These are phyloP conservation scores for Craniophora ligustri DNA, from an alignment of 2,888 invertebrate genomes.

Conservation along the genomic window DNA sequence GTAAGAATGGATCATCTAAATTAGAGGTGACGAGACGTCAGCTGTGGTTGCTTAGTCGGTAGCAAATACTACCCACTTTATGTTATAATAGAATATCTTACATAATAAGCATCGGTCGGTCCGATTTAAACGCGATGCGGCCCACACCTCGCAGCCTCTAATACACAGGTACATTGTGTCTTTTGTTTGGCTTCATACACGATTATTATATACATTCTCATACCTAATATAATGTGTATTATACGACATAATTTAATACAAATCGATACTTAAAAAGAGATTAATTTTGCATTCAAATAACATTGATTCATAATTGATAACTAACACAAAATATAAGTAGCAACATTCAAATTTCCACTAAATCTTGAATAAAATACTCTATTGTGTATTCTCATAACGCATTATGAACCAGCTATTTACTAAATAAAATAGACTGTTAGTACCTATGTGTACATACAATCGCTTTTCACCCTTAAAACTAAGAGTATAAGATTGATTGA, in stretches of 20 bases:
- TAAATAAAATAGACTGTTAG: too few species aligned
- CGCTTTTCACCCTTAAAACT: too few species aligned
- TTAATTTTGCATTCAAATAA: constrained; percentile 2
- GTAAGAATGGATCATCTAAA: constrained; percentile 65
- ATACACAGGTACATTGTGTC: constrained; percentile 54
- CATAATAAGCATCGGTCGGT: constrained; percentile 60
- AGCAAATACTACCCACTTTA: constrained; percentile 64
- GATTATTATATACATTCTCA: constrained; percentile 41
- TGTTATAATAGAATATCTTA: constrained; percentile 62
- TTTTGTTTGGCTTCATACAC: constrained; percentile 46
- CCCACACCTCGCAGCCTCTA: constrained; percentile 63
- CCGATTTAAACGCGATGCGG: constrained; percentile 64
- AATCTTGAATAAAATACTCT: too few species aligned
- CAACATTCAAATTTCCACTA: too few species aligned
- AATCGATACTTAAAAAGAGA: constrained; percentile 37
- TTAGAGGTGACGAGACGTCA: constrained; percentile 73
- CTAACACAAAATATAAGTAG: too few species aligned
- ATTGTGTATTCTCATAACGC: too few species aligned
- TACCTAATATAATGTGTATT: too few species aligned
- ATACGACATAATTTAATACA: too few species aligned
- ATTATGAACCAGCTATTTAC: too few species aligned
- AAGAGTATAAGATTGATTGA: too few species aligned
- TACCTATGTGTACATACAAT: too few species aligned
- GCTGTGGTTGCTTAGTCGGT: constrained; percentile 44
- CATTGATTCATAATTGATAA: too few species aligned